Conservation (phyloP, 1,140 invertebrate species). For the Atta texana region DNA sequence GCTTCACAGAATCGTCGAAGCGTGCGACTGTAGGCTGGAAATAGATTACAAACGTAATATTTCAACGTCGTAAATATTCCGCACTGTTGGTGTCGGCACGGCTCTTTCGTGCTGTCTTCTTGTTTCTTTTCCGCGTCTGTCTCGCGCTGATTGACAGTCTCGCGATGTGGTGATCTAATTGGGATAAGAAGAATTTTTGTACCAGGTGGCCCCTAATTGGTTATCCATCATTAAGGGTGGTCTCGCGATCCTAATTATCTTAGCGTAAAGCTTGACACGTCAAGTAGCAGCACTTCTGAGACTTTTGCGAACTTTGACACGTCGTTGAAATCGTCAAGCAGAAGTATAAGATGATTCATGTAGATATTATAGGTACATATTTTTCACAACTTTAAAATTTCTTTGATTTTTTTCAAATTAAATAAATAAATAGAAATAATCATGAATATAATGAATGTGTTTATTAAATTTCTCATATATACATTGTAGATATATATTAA, state of each 20-base stretch:
- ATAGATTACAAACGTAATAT: constrained; percentile 78
- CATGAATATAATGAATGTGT: background rate
- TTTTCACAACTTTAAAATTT: background rate
- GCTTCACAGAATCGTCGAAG: constrained; percentile 31
- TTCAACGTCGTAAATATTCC: constrained; percentile 75
- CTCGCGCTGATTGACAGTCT: constrained; percentile 39
- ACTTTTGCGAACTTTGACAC: background rate
- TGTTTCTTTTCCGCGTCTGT: background rate
- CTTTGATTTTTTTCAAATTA: background rate
- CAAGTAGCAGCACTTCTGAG: background rate
- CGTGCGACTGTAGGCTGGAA: constrained; percentile 60
- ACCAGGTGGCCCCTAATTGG: constrained; percentile 75
- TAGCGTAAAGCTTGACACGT: constrained; percentile 28
- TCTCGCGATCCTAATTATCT: constrained; percentile 64
- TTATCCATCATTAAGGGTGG: constrained; percentile 69
- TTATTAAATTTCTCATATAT: constrained; percentile 3
- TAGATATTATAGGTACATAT: too few species aligned
- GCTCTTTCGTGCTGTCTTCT: constrained; percentile 24
- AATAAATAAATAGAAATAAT: background rate
- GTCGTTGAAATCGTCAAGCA: background rate
- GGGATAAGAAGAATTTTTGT: constrained; percentile 73
- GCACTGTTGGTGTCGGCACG: constrained; percentile 30
- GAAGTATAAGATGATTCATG: background rate
- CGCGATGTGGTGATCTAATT: constrained; percentile 72
- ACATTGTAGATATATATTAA: background rate